Percentiles rank a stretch among this genome's conserved stretches.
Conservation (phyloP, 23 tunicate species). For the Corella eumyota region DNA sequence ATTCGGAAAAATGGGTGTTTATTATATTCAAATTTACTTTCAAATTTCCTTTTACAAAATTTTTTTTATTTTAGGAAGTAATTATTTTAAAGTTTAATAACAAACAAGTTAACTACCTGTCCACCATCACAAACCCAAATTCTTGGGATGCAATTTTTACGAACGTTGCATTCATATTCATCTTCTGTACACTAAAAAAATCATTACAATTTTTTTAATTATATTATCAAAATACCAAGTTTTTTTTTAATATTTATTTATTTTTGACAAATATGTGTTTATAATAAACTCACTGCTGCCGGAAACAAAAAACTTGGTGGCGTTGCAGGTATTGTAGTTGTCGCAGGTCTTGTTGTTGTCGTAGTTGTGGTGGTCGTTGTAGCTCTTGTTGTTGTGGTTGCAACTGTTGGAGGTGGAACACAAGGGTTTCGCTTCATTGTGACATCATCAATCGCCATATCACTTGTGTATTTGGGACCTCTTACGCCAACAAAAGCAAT, state of each 20-base stretch:
- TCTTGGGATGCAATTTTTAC: constrained; percentile 29
- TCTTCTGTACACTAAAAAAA: constrained; percentile 10
- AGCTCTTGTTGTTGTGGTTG: constrained; percentile 35
- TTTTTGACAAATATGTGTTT: too few relatives aligned
- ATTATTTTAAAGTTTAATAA: too few relatives aligned
- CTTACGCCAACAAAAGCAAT: constrained; percentile 42
- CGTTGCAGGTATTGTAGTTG: constrained; percentile 11
- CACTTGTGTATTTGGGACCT: constrained; percentile 34
- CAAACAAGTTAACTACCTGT: too few relatives aligned
- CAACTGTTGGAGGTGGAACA: constrained; percentile 36
- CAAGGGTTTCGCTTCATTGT: constrained; percentile 15
- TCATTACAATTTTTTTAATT: too few relatives aligned
- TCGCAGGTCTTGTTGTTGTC: constrained; percentile 21
- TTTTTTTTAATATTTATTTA: too few relatives aligned
- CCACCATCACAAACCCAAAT: constrained; percentile 43
- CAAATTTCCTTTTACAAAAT: too few relatives aligned
- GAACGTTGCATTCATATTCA: constrained; percentile 16
- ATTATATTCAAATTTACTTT: too few relatives aligned
- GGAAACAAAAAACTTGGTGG: too few relatives aligned
- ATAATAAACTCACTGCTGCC: too few relatives aligned
- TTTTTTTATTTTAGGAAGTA: too few relatives aligned
- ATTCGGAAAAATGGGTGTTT: too few relatives aligned
- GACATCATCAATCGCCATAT: constrained; percentile 86
- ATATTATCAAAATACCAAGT: too few relatives aligned
- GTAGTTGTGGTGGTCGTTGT: constrained; percentile 28